phyloP scores from a whole-genome alignment of 1,140 invertebrate species.

The Drosophila albomicans region DNA sequence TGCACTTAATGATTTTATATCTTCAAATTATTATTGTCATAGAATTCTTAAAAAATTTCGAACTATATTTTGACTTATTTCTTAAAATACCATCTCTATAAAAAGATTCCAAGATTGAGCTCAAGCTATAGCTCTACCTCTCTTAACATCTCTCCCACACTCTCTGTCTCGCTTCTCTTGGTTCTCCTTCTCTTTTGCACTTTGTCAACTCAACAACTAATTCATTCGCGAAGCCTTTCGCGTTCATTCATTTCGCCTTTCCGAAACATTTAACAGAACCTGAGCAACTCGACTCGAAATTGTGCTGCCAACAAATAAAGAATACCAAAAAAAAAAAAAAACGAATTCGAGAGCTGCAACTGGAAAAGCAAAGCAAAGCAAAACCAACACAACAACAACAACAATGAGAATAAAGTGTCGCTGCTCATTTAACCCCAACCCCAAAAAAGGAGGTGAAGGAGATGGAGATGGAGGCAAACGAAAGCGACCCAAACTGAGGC shows the following conservation, averaged over 20 bases:
- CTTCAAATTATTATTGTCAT: no score
- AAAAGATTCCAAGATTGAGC: neutral
- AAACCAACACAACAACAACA: conserved; percentile 39
- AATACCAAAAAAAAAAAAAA: conserved; percentile 53
- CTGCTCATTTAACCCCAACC: conserved; percentile 78
- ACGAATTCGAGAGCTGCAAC: conserved; percentile 16
- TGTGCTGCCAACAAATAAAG: conserved; percentile 74
- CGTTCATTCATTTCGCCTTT: conserved; percentile 65
- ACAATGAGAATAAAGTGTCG: conserved; percentile 62
- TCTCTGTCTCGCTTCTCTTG: neutral
- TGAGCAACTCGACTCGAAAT: conserved; percentile 62
- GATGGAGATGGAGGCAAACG: conserved; percentile 13
- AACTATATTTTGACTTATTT: no score
- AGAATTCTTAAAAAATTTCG: no score
- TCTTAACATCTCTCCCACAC: neutral
- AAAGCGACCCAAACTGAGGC: conserved; percentile 32
- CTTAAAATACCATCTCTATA: neutral
- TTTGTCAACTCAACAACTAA: conserved; percentile 54
- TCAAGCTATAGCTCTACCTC: neutral
- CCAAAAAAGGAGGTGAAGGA: conserved; percentile 11
- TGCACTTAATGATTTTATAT: no score
- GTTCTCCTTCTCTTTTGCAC: neutral
- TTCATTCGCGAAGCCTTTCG: conserved; percentile 66
- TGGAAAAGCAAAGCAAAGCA: conserved; percentile 20
- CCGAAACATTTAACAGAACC: conserved; percentile 82